Base-by-base conservation (phyloP, 2,797 vertebrate species). In the Lepidocolaptes lacrymiger region DNA sequence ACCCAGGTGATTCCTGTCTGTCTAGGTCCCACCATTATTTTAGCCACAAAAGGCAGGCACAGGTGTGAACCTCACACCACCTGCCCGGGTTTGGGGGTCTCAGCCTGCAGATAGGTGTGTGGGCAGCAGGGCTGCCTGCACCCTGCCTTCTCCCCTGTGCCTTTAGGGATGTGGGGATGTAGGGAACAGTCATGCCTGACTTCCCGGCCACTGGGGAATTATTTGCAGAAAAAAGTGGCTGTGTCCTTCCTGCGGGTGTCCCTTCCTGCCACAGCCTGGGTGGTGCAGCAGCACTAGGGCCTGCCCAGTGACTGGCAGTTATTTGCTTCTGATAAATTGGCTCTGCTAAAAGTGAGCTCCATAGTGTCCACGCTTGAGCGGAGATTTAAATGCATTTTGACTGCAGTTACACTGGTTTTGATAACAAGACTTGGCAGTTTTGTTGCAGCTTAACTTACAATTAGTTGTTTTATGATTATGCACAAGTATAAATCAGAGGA, bases 321-420 rank as follows among this genome's bases (percentile, higher is more conserved):
- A 2, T 5, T 16, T 34, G 9, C 13, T 62, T 18, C 34, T 49
- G 3, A 17, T 56, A 5, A 63, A 26, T 18, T 34, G 3, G 2
- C 66, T 86, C 49, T 43, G 49, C 34, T 49, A 23, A 22, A 8
- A 41, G 41, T 12, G 6, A 68, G 61, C 64, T 69, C 9, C 16
- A 0, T 4, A 5, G 51, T 12, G 6, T 28, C 34, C 9, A 0
- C 28, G 52, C 69, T 62, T 20, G 1, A 8, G 17, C 6, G 11
- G 61, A 48, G 52, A 9, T 51, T 49, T 54, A 27, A 59, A 36
- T 66, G 30, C 39, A 6, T 77, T 80, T 39, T 55, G n/a, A 32
- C 27, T 48, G 46, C 54, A 62, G 46, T 61, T 49, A 13, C 2
- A 19, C 21, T 49, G 43, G 0, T 75, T 84, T 51, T 89, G 54